These are phyloP conservation scores for Hypsopygia costalis DNA, from an alignment of 2,888 invertebrate genomes.

Conservation along the genomic window DNA sequence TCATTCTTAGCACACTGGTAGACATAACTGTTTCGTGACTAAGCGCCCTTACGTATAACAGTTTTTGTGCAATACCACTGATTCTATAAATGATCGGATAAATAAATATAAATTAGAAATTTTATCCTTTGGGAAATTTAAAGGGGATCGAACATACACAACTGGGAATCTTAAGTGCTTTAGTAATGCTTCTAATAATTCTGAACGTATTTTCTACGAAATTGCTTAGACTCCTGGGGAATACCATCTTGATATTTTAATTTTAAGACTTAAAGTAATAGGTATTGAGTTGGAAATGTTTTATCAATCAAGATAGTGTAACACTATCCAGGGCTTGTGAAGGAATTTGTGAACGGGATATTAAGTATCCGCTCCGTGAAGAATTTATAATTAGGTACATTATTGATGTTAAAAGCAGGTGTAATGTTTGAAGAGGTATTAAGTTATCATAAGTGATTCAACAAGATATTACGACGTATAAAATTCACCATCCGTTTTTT, in stretches of 20 bases:
- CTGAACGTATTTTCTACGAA: background rate
- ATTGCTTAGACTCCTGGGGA: background rate
- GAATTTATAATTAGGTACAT: slow-evolving; percentile 3
- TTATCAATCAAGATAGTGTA: background rate
- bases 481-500: too few species aligned
- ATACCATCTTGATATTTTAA: background rate
- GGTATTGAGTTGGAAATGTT: background rate
- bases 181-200: background rate
- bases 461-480: too few species aligned
- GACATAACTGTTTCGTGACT: too few species aligned
- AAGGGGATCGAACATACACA: slow-evolving; percentile 3
- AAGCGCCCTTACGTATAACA: too few species aligned
- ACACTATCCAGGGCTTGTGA: background rate
- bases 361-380: background rate
- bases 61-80: background rate
- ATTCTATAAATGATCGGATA: slow-evolving; percentile 4
- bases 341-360: background rate
- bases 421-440: background rate
- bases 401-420: background rate
- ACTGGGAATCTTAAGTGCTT: slow-evolving; percentile 7
- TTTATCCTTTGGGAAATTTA: slow-evolving; percentile 7
- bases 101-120: slow-evolving; percentile 1
- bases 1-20: too few species aligned
- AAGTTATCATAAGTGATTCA: too few species aligned
- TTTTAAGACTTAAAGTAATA: background rate